Evolutionary conservation across 2,797 vertebrate species (phyloP).

Genomic region (Onychomys leucogaster): DNA sequence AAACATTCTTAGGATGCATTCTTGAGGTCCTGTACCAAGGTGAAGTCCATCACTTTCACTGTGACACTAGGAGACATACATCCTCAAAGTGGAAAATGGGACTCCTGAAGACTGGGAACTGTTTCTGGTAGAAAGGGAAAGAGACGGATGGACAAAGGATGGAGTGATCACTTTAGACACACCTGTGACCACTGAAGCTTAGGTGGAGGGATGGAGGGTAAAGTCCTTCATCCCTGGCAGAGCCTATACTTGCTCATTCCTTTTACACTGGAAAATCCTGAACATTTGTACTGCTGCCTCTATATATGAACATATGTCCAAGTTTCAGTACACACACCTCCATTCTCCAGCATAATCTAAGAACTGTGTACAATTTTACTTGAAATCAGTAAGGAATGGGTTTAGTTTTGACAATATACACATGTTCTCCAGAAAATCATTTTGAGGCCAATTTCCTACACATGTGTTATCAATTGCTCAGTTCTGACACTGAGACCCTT

Average conservation of each 20-base stretch:
- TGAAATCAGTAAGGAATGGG: background rate
- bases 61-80: background rate
- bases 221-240: background rate
- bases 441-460: slow-evolving; percentile 58
- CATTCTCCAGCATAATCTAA: background rate
- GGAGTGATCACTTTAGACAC: background rate
- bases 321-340: background rate
- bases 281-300: background rate
- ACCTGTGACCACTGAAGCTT: background rate
- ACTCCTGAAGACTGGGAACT: background rate
- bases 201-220: background rate
- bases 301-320: background rate
- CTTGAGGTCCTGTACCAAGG: background rate
- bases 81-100: background rate
- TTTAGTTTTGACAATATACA: slow-evolving; percentile 42
- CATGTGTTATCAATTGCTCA: slow-evolving; percentile 44
- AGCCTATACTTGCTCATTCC: background rate
- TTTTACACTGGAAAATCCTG: background rate
- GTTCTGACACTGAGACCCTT: background rate
- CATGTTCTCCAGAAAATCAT: slow-evolving; percentile 38
- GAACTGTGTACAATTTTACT: background rate
- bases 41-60: background rate
- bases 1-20: background rate
- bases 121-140: background rate
- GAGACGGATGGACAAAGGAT: background rate